Evolutionary conservation across 2,888 invertebrate species (phyloP).

Genomic region (Macrosoma leucophasiata): DNA sequence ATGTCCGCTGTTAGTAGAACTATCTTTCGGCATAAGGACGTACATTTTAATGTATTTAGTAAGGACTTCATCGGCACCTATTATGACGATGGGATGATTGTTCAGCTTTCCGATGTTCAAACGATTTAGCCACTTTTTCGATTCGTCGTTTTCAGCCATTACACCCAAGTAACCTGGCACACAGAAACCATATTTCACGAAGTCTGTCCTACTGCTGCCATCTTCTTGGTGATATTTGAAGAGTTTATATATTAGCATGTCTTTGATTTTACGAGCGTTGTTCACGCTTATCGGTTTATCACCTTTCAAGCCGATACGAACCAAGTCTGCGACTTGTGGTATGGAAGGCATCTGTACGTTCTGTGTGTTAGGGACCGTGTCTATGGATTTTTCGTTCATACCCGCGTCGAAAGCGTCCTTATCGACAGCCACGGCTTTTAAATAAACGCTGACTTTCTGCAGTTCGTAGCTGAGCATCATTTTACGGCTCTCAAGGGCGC

Average conservation of each 20-base stretch:
- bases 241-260: conserved; percentile 47
- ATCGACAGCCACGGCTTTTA: conserved; percentile 58
- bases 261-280: conserved; percentile 52
- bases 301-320: conserved; percentile 49
- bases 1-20: conserved; percentile 21
- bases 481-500: conserved; percentile 47
- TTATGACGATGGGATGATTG: conserved; percentile 35
- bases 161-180: conserved; percentile 49
- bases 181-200: conserved; percentile 49
- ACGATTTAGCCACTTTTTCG: conserved; percentile 47
- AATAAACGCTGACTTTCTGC: conserved; percentile 56
- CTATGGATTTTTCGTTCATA: conserved; percentile 35
- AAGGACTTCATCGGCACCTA: conserved; percentile 38
- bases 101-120: conserved; percentile 45
- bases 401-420: conserved; percentile 57
- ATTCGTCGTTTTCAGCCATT: conserved; percentile 49
- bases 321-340: conserved; percentile 32
- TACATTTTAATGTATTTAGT: conserved; percentile 42
- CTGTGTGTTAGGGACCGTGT: conserved; percentile 31
- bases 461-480: conserved; percentile 61
- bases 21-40: conserved; percentile 28
- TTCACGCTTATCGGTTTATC: conserved; percentile 36
- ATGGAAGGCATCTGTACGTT: conserved; percentile 47
- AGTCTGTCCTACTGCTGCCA: conserved; percentile 44
- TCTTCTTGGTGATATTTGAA: conserved; percentile 45